phyloP scores from a whole-genome alignment of 1,140 invertebrate genomes.

The Armadillidium nasatum region DNA sequence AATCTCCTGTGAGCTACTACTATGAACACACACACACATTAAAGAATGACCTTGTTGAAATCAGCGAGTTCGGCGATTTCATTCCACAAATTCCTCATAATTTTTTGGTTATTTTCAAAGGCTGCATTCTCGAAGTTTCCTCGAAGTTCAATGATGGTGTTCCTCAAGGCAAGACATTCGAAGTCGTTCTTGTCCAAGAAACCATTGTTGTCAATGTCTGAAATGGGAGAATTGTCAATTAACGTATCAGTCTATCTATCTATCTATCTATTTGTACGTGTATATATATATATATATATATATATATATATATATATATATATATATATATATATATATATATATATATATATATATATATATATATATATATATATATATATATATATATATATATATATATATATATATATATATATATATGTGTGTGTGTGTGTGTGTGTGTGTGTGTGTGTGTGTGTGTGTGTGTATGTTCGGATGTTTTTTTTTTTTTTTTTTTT shows the following conservation, averaged over 20 bases:
- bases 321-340: not conserved
- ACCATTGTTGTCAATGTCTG: constrained; percentile 77
- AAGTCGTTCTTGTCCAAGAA: constrained; percentile 73
- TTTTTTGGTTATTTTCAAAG: constrained; percentile 69
- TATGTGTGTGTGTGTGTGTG: no score
- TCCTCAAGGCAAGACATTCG: constrained; percentile 69
- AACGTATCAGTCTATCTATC: no score
- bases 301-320: not conserved
- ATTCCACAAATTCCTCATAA: constrained; percentile 75
- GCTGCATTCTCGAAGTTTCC: constrained; percentile 65
- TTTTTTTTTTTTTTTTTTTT: no score
- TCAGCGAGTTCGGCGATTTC: constrained; percentile 74
- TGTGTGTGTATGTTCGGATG: no score
- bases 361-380: not conserved
- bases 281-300: not conserved
- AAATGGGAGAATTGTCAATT: not conserved
- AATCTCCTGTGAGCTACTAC: no score
- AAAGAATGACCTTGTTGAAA: constrained; percentile 72
- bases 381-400: not conserved
- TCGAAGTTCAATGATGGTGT: constrained; percentile 72
- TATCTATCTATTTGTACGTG: no score
- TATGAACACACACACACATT: no score
- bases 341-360: not conserved
- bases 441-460: no score
- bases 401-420: no score